Percentiles rank a stretch among this genome's conserved stretches.
Conservation (phyloP, 2,888 invertebrate genomes). For the Drosophila antonietae region DNA sequence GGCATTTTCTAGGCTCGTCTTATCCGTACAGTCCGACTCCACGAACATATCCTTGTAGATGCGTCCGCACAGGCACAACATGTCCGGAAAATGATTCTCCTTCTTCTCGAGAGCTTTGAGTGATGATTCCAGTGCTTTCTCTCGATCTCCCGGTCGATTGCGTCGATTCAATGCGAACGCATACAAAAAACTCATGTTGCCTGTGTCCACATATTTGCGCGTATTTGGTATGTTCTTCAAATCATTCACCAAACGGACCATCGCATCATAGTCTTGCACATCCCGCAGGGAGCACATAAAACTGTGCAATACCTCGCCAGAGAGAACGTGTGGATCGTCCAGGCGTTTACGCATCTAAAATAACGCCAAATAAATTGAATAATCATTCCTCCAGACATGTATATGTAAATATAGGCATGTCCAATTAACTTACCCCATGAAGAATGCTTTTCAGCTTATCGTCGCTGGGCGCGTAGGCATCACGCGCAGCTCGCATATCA, state of each 20-base stretch:
- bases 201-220: slow-evolving; percentile 94
- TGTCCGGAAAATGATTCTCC: slow-evolving; percentile 98
- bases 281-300: slow-evolving; percentile 96
- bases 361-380: not conserved
- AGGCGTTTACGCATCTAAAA: slow-evolving; percentile 93
- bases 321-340: slow-evolving; percentile 98
- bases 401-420: not conserved
- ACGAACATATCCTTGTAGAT: slow-evolving; percentile 99
- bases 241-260: slow-evolving; percentile 98
- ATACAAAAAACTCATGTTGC: slow-evolving; percentile 96
- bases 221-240: slow-evolving; percentile 94
- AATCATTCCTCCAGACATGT: not conserved
- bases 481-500: slow-evolving; percentile 96
- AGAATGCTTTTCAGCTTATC: slow-evolving; percentile 92
- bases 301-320: slow-evolving; percentile 97
- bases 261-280: slow-evolving; percentile 98
- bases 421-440: slow-evolving; percentile 85
- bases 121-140: slow-evolving; percentile 96
- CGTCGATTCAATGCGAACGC: slow-evolving; percentile 99
- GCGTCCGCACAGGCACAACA: slow-evolving; percentile 98
- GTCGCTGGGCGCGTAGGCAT: slow-evolving; percentile 90
- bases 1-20: slow-evolving; percentile 94
- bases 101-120: slow-evolving; percentile 95
- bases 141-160: slow-evolving; percentile 96
- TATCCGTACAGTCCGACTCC: slow-evolving; percentile 96